Base-by-base conservation (phyloP, 2,888 invertebrate species). In the Polyommatus icarus region DNA sequence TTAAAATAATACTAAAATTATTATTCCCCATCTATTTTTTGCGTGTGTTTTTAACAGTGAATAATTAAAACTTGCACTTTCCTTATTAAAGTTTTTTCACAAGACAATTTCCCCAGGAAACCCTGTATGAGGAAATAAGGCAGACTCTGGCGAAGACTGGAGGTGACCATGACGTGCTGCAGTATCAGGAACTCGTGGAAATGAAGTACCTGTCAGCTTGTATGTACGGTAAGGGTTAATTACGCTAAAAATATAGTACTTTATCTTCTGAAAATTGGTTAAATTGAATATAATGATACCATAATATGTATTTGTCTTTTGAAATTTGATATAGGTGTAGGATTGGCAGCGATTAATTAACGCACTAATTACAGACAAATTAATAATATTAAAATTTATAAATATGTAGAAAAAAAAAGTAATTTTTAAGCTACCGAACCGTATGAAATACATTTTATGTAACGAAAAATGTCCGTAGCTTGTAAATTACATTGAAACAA, bases 141-240 rank as follows among this genome's bases (percentile, higher is more conserved):
- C 84, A 86, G 24, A 87, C 88, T 15, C 81, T 86, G 50, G 84
- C 86, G 81, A 81, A 81, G 77, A 87, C 82, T 76, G 88, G 82
- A 29, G 88, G 88, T 77, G 88, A 24, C 24, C 24, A 24, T 24
- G 24, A 87, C 3, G 80, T 88, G 82, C 84, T 92, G 81, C 87
- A 90, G 18, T 91, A 90, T 83, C 87, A 88, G 79, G 89, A 90
- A 78, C 85, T 91, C 82, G 79, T 89, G 79, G 86, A 90, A 79
- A 81, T 90, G 78, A 90, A 88, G 79, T 91, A 89, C 82, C 82
- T 92, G 40, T 86, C 87, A 18, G 86, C 88, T 1, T 90, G 91
- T 82, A 86, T 91, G 61, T 80, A 86, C 76, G 91, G 91, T 91
- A 83, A 76, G 83, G 79, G 71, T 5, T 29, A 29, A 29, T 24